Percentiles rank a stretch among this genome's conserved stretches.
Conservation (phyloP, 2,888 invertebrate species). For the Dryococelus australis region DNA sequence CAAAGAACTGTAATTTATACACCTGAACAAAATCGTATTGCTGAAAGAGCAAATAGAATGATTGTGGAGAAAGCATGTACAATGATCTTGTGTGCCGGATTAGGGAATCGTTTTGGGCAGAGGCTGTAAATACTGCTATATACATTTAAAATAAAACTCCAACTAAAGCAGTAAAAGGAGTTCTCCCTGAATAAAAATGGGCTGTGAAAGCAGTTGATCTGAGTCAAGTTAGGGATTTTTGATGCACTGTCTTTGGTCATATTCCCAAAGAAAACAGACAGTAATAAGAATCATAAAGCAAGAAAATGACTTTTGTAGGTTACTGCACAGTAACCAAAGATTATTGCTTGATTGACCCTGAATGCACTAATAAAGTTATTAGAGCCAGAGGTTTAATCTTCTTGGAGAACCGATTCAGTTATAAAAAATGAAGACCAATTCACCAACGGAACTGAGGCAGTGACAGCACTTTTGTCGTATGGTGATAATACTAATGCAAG, state of each 20-base stretch:
- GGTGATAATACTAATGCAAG: not conserved
- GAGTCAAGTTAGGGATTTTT: no score
- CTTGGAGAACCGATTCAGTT: no score
- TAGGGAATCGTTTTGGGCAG: conserved; percentile 37
- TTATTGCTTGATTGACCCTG: not conserved
- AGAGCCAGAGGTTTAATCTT: not conserved
- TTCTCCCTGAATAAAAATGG: conserved; percentile 33
- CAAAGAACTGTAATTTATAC: conserved; percentile 29
- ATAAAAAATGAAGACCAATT: not conserved
- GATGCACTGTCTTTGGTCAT: no score
- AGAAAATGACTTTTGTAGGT: conserved; percentile 35
- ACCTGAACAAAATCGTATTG: conserved; percentile 32
- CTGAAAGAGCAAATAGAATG: no score
- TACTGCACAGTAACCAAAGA: no score
- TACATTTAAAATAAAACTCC: conserved; percentile 35
- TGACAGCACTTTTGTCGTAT: no score
- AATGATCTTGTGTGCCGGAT: conserved; percentile 30
- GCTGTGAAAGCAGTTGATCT: not conserved
- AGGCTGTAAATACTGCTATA: conserved; percentile 35
- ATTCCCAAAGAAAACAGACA: conserved; percentile 1
- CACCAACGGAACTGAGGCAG: no score
- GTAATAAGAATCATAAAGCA: conserved; percentile 29
- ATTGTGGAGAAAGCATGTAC: no score
- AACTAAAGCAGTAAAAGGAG: conserved; percentile 28
- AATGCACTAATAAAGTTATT: not conserved